phyloP scores from a whole-genome alignment of 2,888 invertebrate genomes.

The Cetonia aurata region DNA sequence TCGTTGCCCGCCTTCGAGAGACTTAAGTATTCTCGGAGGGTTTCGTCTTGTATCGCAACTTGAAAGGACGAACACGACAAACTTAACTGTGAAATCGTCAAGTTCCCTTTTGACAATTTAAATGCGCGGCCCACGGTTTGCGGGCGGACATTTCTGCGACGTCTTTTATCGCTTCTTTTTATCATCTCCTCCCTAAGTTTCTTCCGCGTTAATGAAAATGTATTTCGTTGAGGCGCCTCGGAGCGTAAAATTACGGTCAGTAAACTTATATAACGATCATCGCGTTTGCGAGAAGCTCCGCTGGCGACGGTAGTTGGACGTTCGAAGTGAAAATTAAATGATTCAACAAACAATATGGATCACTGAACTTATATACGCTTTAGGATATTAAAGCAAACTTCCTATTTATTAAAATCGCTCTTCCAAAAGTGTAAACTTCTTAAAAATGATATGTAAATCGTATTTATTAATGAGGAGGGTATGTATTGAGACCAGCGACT shows the following conservation, averaged over 20 bases:
- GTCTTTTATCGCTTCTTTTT: slow-evolving; percentile 14
- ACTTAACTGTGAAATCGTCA: slow-evolving; percentile 12
- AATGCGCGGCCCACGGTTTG: slow-evolving; percentile 13
- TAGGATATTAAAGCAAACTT: too few relatives aligned
- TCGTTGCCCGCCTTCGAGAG: slow-evolving; percentile 2
- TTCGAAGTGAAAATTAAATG: too few relatives aligned
- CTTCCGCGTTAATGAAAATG: slow-evolving; percentile 18
- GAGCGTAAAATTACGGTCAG: not conserved
- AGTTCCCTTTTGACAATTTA: slow-evolving; percentile 31
- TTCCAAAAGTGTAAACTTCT: too few relatives aligned
- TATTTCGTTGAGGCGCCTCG: slow-evolving; percentile 10
- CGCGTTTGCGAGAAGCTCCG: not conserved
- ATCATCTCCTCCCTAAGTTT: not conserved
- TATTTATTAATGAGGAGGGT: too few relatives aligned
- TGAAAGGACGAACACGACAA: slow-evolving; percentile 3
- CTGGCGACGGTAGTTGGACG: not conserved
- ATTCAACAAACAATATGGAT: too few relatives aligned
- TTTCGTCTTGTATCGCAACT: slow-evolving; percentile 8
- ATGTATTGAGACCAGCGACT: too few relatives aligned
- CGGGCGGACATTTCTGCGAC: slow-evolving; percentile 9
- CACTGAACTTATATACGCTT: too few relatives aligned
- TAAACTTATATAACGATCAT: slow-evolving; percentile 2
- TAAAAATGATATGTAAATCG: too few relatives aligned
- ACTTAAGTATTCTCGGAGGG: not conserved
- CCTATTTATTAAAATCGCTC: too few relatives aligned